These are phyloP conservation scores for Salpingus planirostris DNA, from an alignment of 2,888 invertebrate genomes.

Conservation along the genomic window DNA sequence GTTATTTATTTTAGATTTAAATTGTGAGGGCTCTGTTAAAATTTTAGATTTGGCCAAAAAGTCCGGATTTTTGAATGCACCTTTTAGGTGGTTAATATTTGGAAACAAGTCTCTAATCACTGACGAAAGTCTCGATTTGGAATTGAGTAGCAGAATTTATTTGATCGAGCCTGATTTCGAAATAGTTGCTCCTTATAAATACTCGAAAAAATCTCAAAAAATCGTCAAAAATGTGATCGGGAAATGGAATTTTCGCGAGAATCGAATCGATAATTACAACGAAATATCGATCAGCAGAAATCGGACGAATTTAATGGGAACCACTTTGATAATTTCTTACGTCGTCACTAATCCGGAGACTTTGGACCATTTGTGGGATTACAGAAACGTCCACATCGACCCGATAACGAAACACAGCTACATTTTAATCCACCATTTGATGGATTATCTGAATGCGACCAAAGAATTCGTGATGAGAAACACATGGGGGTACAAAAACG, in stretches of 20 bases:
- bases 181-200: conserved; percentile 23
- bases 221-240: conserved; percentile 15
- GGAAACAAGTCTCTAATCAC: not conserved
- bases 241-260: conserved; percentile 7
- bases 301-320: conserved; percentile 27
- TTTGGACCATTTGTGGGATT: conserved; percentile 41
- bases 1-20: conserved; percentile 20
- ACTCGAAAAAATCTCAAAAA: conserved; percentile 7
- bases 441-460: conserved; percentile 48
- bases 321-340: conserved; percentile 24
- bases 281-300: conserved; percentile 9
- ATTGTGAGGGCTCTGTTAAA: conserved; percentile 14
- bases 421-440: conserved; percentile 46
- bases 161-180: conserved; percentile 12
- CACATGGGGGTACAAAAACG: conserved; percentile 49
- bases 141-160: conserved; percentile 24
- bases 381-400: conserved; percentile 30
- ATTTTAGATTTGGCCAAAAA: conserved; percentile 21
- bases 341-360: conserved; percentile 38
- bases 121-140: conserved; percentile 14
- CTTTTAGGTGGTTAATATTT: conserved; percentile 26
- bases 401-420: conserved; percentile 50
- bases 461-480: conserved; percentile 42
- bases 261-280: not conserved
- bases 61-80: conserved; percentile 20